Base-by-base conservation (phyloP, 1,140 invertebrate species). In the Listronotus oregonensis region DNA sequence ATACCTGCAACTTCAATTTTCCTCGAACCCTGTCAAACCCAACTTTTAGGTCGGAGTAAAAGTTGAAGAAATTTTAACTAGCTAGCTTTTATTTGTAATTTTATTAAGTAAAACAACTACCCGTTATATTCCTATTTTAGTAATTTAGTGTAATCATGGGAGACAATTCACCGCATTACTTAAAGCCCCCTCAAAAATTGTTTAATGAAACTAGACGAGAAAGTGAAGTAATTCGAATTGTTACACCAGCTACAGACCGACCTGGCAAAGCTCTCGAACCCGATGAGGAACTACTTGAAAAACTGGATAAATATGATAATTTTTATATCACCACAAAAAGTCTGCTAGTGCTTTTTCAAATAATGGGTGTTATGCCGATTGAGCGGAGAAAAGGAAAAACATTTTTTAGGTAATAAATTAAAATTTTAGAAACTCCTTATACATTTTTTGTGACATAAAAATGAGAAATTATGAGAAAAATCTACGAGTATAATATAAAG, bases 351-450 rank as follows among this genome's bases (percentile, higher is more conserved):
- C 75, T 89, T 0, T 89, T 89, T 66, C 87, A 89, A 75, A 85
- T 88, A 21, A 88, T 87, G 86, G 87, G 86, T n/a, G 81, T 88
- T 0, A 88, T 89, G 86, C 87, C 87, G 0, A 87, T 89, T 15
- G 85, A 86, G 79, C 80, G 86, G 60, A 83, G 84, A 14, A 81
- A 79, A 64, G 79, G 84, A 79, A 78, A 73, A 57, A 78, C 75
- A 1, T 73, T 75, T 15, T 78, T 73, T 50, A 74, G 73, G 76
- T 76, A 69, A 44, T n/a, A 31, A 39, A 17, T 34, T 51, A 39
- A n/a, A 21, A 18, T 27, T 37, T 37, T 37, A 5, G 3, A 3
- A 4, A 5, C 5, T 27, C 21, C 21, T 27, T 27, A 27, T 27
- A 27, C 21, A 27, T 5, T 27, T n/a, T n/a, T n/a, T n/a, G n/a